Evolutionary conservation across 2,888 invertebrate species (phyloP).

Genomic region (Mythimna lalbum): DNA sequence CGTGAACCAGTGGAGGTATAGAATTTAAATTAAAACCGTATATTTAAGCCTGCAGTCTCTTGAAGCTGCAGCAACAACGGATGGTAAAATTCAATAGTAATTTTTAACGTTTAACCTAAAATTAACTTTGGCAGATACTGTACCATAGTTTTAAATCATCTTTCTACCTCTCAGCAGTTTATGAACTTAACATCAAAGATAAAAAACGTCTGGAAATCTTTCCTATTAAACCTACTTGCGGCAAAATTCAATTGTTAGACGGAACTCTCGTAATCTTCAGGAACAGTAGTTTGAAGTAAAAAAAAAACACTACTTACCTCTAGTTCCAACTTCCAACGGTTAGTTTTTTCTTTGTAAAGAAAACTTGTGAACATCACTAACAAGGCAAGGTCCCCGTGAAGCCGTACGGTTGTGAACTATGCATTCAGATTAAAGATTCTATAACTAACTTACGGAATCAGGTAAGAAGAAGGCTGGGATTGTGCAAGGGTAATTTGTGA

Average conservation of each 20-base stretch:
- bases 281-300: conserved; percentile 21
- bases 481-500: background rate
- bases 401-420: conserved; percentile 46
- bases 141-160: too few species aligned
- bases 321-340: conserved; percentile 17
- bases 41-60: too few species aligned
- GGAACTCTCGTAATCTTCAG: conserved; percentile 15
- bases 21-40: too few species aligned
- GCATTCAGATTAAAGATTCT: conserved; percentile 44
- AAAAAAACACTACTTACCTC: conserved; percentile 19
- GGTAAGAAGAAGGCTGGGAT: background rate
- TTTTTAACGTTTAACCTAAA: too few species aligned
- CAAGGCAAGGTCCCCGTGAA: conserved; percentile 51
- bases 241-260: conserved; percentile 32
- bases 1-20: too few species aligned
- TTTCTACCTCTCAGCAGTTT: too few species aligned
- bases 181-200: background rate
- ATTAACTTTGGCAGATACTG: too few species aligned
- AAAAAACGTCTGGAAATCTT: background rate
- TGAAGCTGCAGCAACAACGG: too few species aligned
- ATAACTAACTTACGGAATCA: conserved; percentile 42
- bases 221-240: background rate
- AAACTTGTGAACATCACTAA: conserved; percentile 52
- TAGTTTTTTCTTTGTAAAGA: conserved; percentile 39
- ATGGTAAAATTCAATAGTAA: too few species aligned